Evolutionary conservation across 2,113 vertebrate species (phyloP).

Genomic region (Peromyscus maniculatus): DNA sequence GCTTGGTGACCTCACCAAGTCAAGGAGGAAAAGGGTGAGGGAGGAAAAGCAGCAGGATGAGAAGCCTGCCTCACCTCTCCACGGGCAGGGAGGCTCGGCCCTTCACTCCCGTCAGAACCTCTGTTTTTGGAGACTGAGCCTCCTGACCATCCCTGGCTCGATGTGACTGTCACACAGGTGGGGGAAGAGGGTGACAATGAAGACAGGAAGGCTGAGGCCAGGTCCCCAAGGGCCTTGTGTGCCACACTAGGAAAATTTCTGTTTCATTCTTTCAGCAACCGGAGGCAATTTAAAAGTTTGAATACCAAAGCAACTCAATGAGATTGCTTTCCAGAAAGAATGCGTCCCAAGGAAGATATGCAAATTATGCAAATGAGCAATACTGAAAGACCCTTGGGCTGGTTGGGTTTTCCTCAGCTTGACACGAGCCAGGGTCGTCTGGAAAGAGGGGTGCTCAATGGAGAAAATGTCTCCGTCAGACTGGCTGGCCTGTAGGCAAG

Average conservation of each 20-base stretch:
- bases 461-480: background rate
- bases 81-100: background rate
- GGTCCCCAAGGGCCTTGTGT: background rate
- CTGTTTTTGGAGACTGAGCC: background rate
- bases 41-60: background rate
- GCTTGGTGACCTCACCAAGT: background rate
- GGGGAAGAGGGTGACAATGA: background rate
- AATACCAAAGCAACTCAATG: background rate
- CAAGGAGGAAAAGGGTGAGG: background rate
- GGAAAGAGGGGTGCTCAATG: background rate
- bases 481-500: background rate
- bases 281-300: background rate
- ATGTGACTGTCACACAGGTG: background rate
- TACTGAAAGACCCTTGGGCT: background rate
- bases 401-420: background rate
- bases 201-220: background rate
- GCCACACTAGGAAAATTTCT: background rate
- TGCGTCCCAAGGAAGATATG: conserved; percentile 22
- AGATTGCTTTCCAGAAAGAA: background rate
- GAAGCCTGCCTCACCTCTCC: background rate
- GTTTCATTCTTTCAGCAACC: conserved; percentile 24
- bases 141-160: background rate
- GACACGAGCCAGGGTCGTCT: background rate
- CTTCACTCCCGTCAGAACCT: background rate
- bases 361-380: background rate